Conservation (phyloP, 2,113 vertebrate genomes). For the Brienomyrus longianalis region DNA sequence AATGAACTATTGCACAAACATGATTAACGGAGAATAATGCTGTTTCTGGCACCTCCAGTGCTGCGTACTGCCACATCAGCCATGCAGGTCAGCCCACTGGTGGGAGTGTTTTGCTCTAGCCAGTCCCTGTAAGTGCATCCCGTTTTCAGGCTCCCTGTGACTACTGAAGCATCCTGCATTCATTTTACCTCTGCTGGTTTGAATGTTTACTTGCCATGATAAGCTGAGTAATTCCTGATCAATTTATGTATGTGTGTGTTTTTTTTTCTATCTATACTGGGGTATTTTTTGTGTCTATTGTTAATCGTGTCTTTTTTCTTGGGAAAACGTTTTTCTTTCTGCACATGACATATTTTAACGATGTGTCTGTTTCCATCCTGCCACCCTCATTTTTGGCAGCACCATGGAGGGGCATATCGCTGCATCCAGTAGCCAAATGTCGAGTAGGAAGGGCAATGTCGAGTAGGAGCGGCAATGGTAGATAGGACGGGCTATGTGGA, state of each 20-base stretch:
- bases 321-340: not conserved
- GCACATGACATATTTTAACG: not conserved
- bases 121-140: not conserved
- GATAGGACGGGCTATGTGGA: too few species aligned
- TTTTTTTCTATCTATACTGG: not conserved
- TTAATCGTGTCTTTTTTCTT: not conserved
- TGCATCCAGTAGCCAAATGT: not conserved
- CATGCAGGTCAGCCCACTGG: not conserved
- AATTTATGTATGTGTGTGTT: not conserved
- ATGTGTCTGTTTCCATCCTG: not conserved
- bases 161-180: not conserved
- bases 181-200: not conserved
- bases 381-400: not conserved
- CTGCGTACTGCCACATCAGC: not conserved
- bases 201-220: not conserved
- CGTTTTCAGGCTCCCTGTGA: not conserved
- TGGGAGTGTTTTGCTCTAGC: not conserved
- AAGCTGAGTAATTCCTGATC: not conserved
- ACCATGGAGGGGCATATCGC: not conserved
- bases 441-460: too few species aligned
- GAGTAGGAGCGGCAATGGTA: too few species aligned
- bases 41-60: not conserved
- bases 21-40: not conserved
- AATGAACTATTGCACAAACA: slow-evolving; percentile 2
- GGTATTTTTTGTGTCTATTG: not conserved